Conservation (phyloP, 2,888 invertebrate species). For the Acrocyrtus sp. region DNA sequence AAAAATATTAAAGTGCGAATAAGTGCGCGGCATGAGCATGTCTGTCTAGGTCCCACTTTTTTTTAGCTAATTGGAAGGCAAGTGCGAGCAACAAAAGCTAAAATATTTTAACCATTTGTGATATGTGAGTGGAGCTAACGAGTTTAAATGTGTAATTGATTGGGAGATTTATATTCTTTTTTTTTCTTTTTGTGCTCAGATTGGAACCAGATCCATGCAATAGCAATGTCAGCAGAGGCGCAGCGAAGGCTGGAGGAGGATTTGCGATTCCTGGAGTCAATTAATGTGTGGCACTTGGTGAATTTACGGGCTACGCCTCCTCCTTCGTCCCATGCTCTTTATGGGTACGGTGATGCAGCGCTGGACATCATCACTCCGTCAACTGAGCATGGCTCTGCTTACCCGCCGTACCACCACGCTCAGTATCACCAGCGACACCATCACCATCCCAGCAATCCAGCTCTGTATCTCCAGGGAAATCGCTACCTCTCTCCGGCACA, state of each 20-base stretch:
- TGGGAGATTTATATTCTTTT: not conserved
- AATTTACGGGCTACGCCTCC: slow-evolving; percentile 24
- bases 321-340: slow-evolving; percentile 9
- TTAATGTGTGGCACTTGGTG: slow-evolving; percentile 47
- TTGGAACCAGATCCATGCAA: slow-evolving; percentile 41
- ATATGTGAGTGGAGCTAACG: not conserved
- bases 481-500: slow-evolving; percentile 11
- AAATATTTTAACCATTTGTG: not conserved
- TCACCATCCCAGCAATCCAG: not conserved
- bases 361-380: slow-evolving; percentile 15
- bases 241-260: slow-evolving; percentile 39
- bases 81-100: not conserved
- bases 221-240: slow-evolving; percentile 37
- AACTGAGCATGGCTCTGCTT: slow-evolving; percentile 1
- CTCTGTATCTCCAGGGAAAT: slow-evolving; percentile 4
- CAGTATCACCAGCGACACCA: slow-evolving; percentile 9
- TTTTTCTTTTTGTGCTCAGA: slow-evolving; percentile 7
- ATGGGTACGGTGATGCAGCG: slow-evolving; percentile 19
- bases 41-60: too few relatives aligned
- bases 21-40: not conserved
- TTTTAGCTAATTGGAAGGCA: not conserved
- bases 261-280: slow-evolving; percentile 37
- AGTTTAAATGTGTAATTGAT: not conserved
- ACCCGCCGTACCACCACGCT: not conserved
- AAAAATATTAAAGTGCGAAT: too few relatives aligned